Base-by-base conservation (phyloP, 1,140 invertebrate species). In the Tetranychus urticae region DNA sequence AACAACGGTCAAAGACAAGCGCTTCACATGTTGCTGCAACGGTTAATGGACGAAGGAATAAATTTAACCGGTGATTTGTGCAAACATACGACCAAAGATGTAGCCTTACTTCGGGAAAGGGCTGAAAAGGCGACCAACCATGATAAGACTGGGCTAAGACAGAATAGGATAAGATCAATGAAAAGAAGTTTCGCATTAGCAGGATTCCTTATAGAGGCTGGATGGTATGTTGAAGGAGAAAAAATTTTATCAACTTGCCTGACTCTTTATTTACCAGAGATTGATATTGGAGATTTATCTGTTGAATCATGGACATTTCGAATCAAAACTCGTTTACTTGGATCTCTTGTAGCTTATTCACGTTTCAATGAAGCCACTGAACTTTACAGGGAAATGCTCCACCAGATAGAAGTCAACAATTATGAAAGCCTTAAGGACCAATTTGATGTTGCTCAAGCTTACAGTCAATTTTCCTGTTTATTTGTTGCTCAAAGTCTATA, bases 401-500 rank as follows among this genome's bases (percentile, higher is more conserved):
- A 37, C 10, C 13, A 12, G 13, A 55, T 34, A 12, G 60, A 61
- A 2, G 48, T 56, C 3, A 56, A 56, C 35, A n/a, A 39, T 14
- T 56, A n/a, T 35, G 23, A 2, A 8, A 10, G 56, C 5, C 33
- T n/a, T 39, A 37, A 31, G 2, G 39, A 42, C 3, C 8, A 35
- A 33, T 61, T 76, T 47, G 81, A 80, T 72, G 74, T 79, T 57
- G 81, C 85, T 60, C 79, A 81, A 35, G 73, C 86, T 13, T 86
- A 82, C 70, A 80, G 81, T 64, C 83, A 86, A 74, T 84, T 86
- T 70, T 84, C 85, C 68, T 76, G 80, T 59, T 74, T 88, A 62
- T 81, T 80, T 71, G 88, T 85, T 75, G 77, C 80, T 65, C 81
- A 82, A 68, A 86, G 84, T 73, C 81, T 86, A 73, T 89, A 87